Base-by-base conservation (phyloP, 2,113 vertebrate genomes). In the Dissostichus mawsoni region DNA sequence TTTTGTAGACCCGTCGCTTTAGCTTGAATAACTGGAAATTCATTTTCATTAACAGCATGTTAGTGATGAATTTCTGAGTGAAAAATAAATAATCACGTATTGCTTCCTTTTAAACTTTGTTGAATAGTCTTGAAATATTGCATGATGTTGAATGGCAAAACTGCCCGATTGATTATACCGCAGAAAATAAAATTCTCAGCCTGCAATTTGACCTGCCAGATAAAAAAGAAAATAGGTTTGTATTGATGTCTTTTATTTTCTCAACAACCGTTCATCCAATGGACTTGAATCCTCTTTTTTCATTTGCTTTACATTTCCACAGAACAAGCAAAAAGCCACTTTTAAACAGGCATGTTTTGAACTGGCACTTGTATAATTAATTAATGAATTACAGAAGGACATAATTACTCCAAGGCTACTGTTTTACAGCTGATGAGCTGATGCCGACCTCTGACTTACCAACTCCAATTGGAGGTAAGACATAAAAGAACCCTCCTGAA, bases 41-140 rank as follows among this genome's bases (percentile, higher is more conserved):
- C 12, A 86, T 83, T 90, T 85, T 74, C 71, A 91, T 87, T 86
- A 81, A 76, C 50, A 59, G 16, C 1, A 14, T 57, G 50, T 79
- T 56, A 58, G 29, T 66, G 36, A 83, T 88, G 72, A 68, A 41
- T 83, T 71, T 81, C 29, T 75, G 12, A 65, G 25, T 9, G 10
- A 59, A 75, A 83, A 62, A 29, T 3, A 18, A 69, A 65, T 36
- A 52, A 71, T 82, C 25, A 68, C 23, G 59, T 23, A 64, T 69
- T 48, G n/a, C 41, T 68, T 77, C 12, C 11, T 33, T 64, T 23
- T 69, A 25, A 67, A 69, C 17, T 66, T 63, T 78, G 55, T 56
- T 2, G 11, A 51, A 61, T 59, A 55, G 13, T 55, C 36, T 74
- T 67, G 48, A 74, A 59, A 56, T 51, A 33, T 68, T 58, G 8